Evolutionary conservation across 2,113 vertebrate genomes (phyloP).

Genomic region (Marmota monax): DNA sequence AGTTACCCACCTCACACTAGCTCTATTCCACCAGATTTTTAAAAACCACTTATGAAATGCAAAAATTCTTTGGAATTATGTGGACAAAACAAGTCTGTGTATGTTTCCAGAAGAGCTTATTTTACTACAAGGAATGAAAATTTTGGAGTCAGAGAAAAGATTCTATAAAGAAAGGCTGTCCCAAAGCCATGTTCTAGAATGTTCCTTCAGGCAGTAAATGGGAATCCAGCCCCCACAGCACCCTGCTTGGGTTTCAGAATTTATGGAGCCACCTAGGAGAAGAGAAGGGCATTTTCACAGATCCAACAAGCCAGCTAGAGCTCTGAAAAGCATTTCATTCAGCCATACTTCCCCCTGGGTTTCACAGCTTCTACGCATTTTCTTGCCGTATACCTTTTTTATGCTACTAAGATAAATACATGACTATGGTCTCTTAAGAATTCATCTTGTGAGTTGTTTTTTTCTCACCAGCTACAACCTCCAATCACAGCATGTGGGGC

Average conservation of each 20-base stretch:
- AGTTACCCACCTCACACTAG: not conserved
- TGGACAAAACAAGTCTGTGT: not conserved
- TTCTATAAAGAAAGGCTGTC: not conserved
- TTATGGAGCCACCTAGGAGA: not conserved
- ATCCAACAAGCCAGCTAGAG: not conserved
- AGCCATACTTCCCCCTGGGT: not conserved
- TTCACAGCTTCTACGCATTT: not conserved
- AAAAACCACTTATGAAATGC: not conserved
- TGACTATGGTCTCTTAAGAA: not conserved
- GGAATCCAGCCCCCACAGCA: not conserved
- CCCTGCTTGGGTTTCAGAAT: not conserved
- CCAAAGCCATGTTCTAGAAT: not conserved
- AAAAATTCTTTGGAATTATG: not conserved
- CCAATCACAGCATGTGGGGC: not conserved
- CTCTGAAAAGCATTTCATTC: not conserved
- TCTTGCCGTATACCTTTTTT: not conserved
- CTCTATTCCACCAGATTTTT: not conserved
- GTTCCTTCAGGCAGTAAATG: not conserved
- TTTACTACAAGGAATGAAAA: not conserved
- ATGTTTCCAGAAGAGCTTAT: not conserved
- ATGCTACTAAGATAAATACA: not conserved
- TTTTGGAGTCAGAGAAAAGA: not conserved
- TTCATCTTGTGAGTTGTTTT: conserved; percentile 5
- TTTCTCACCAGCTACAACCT: conserved; percentile 12
- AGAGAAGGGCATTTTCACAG: not conserved